A percentile compares a stretch with the other conserved stretches of the same genome.
Conservation (phyloP, 2,888 invertebrate genomes). For the Pristionchus arcanus region DNA sequence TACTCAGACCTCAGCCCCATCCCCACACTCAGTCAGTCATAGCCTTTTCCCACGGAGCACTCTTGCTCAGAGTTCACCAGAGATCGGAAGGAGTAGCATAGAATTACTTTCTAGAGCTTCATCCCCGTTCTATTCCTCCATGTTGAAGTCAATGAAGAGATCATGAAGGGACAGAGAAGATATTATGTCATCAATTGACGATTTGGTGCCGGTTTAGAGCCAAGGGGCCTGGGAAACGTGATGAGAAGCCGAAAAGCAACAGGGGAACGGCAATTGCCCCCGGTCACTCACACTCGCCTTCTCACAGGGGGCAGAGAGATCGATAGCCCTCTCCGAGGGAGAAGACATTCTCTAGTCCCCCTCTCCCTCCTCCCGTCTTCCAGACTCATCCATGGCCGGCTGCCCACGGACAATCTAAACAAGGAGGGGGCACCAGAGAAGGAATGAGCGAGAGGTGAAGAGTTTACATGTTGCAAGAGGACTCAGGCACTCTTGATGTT, state of each 20-base stretch:
- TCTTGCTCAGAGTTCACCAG: not conserved
- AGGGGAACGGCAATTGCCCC: slow-evolving; percentile 1
- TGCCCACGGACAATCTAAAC: slow-evolving; percentile 24
- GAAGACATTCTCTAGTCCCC: slow-evolving; percentile 51
- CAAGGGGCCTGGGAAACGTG: not conserved
- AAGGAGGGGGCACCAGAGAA: not conserved
- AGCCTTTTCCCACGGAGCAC: not conserved
- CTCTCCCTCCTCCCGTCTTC: slow-evolving; percentile 35
- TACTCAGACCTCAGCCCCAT: not conserved
- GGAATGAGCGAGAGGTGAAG: slow-evolving; percentile 46
- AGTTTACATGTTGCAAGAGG: slow-evolving; percentile 32
- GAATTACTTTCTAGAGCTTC: not conserved
- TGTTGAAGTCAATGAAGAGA: no score
- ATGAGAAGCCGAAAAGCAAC: not conserved
- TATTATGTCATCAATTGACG: no score
- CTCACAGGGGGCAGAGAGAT: slow-evolving; percentile 49
- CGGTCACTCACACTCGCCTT: slow-evolving; percentile 51
- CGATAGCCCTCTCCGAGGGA: slow-evolving; percentile 33
- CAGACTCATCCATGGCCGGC: not conserved
- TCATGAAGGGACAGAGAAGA: no score
- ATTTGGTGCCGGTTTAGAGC: not conserved
- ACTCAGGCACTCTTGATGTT: not conserved
- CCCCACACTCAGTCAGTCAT: not conserved
- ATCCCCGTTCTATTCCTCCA: no score
- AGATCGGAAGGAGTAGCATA: not conserved